phyloP scores from a whole-genome alignment of 2,113 vertebrate genomes.

The Pipra filicauda region DNA sequence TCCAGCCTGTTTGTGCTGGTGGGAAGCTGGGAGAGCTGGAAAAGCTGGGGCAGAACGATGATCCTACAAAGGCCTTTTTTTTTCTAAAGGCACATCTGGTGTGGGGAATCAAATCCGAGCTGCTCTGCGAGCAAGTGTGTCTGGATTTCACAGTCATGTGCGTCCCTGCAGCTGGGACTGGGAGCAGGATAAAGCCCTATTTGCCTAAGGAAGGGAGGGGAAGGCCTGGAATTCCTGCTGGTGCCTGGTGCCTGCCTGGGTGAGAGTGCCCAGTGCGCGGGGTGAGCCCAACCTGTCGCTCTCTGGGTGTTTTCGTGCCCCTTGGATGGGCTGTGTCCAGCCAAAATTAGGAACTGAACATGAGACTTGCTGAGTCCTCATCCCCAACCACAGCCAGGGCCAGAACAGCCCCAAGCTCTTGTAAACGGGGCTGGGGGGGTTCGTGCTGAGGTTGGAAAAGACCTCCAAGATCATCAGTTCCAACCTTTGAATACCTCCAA shows the following conservation, averaged over 20 bases:
- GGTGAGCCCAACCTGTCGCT: rapidly evolving
- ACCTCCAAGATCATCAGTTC: background rate
- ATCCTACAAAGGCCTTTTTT: background rate
- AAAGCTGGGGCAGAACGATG: background rate
- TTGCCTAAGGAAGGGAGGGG: background rate
- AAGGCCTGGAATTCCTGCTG: background rate
- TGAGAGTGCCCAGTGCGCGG: rapidly evolving
- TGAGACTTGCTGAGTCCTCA: background rate
- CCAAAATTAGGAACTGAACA: rapidly evolving
- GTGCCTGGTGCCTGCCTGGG: background rate
- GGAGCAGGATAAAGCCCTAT: background rate
- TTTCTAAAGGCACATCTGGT: background rate
- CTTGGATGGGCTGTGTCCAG: background rate
- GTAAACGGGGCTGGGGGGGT: rapidly evolving
- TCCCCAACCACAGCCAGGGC: rapidly evolving
- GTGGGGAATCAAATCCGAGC: background rate
- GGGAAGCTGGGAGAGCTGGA: background rate
- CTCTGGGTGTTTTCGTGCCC: background rate
- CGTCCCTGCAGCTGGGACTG: background rate
- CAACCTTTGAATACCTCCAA: background rate
- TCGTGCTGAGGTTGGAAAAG: rapidly evolving
- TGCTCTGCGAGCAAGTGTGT: background rate
- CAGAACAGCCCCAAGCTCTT: background rate
- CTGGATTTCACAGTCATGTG: background rate
- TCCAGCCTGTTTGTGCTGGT: background rate